Conservation (phyloP, 2,888 invertebrate genomes). For the Marasmarcha lunaedactyla region DNA sequence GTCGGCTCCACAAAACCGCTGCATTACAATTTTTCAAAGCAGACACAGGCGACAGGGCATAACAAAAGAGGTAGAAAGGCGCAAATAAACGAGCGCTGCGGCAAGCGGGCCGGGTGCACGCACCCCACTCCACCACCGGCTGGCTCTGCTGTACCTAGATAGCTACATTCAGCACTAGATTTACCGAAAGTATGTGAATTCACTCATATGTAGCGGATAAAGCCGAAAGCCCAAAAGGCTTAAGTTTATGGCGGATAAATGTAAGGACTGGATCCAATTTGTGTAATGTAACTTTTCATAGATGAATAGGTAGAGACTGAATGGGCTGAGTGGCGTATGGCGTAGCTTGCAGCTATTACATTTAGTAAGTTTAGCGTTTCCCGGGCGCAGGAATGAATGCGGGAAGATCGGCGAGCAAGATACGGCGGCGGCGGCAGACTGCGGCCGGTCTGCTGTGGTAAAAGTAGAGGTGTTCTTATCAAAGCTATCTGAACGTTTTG, state of each 20-base stretch:
- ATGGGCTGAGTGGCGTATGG: conserved; percentile 49
- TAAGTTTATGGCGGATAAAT: not conserved
- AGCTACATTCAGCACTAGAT: conserved; percentile 9
- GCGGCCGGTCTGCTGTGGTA: conserved; percentile 23
- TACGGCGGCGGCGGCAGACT: conserved; percentile 27
- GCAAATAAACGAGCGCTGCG: conserved; percentile 62
- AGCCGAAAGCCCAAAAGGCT: not conserved
- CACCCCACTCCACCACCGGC: conserved; percentile 22
- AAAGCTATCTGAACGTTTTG: conserved; percentile 26
- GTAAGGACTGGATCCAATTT: conserved; percentile 38
- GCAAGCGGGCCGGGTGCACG: conserved; percentile 42
- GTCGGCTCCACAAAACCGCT: conserved; percentile 52
- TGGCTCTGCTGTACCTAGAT: conserved; percentile 7
- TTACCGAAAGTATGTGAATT: not conserved
- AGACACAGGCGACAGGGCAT: conserved; percentile 58
- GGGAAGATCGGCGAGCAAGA: conserved; percentile 52
- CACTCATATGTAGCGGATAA: not conserved
- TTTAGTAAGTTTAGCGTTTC: conserved; percentile 37
- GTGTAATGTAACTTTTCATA: conserved; percentile 56
- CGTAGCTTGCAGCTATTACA: conserved; percentile 42
- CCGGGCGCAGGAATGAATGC: conserved; percentile 47
- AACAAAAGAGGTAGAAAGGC: conserved; percentile 65
- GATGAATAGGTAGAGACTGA: conserved; percentile 37
- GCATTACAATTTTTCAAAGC: conserved; percentile 67
- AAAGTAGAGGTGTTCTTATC: conserved; percentile 29